Base-by-base conservation (phyloP, 2,797 vertebrate genomes). In the Allobates femoralis region DNA sequence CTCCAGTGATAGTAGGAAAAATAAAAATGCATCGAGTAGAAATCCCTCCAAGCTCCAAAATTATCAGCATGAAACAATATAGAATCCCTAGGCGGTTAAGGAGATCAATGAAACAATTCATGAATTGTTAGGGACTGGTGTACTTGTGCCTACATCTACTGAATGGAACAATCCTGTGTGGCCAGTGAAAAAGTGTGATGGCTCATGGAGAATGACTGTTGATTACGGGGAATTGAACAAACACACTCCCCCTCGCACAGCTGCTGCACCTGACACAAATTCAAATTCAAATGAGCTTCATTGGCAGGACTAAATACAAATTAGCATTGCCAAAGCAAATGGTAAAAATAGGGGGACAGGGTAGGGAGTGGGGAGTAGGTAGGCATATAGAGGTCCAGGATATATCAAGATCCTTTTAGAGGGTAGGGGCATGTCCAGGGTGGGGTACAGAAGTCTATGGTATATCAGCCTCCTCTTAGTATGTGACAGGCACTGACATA, bases 91-190 rank as follows among this genome's bases (percentile, higher is more conserved):
- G 74, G 50, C 46, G 0, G 14, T 53, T 58, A 79, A 78, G 28
- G 76, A 81, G 28, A 50, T 81, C 16, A 15, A 41, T 5, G 79
- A 81, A 21, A 66, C 79, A 3, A 66, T 81, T 4, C 46, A 21
- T 2, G n/a, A 66, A 0, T 50, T 81, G 14, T 2, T 81, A 2
- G 60, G 67, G 0, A 60, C 37, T 1, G 79, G 60, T 3, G 79
- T 51, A 2, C 5, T 81, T 14, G 26, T 15, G 21, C 37, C 58
- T 14, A 19, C 19, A 0, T 50, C 79, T 3, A 66, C 79, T 5
- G 60, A 23, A 0, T 66, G 79, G 79, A 81, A 81, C 19, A 81
- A 81, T 51, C 79, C 60, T 0, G 37, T 81, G 0, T 81, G 79
- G 60, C 79, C 79, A 3, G 79, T 81, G 0, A 26, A 21, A 8